Base-by-base conservation (phyloP, 2,888 invertebrate genomes). In the Ceramica pisi region DNA sequence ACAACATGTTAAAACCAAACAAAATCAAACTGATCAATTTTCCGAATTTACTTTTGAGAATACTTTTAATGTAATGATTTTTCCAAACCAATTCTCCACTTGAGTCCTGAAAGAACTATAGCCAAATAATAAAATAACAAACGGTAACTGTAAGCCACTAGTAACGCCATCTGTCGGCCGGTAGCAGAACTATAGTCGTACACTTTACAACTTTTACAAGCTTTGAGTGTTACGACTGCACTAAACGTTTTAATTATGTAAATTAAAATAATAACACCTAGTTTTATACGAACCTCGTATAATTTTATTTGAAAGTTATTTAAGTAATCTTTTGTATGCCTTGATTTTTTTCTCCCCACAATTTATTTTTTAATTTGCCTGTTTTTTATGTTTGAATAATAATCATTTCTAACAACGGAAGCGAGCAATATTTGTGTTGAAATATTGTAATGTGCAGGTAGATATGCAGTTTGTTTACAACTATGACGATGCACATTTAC, bases 101-200 rank as follows among this genome's bases (percentile, higher is more conserved):
- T 60, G n/a, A 55, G 26, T 75, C 67, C 56, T 68, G 59, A 75
- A 83, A 71, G 26, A 60, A 50, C 57, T 78, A 53, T 53, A 55
- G 19, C 48, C 46, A 9, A 69, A 78, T n/a, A n/a, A n/a, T n/a
- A 70, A 65, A 60, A 64, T 50, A 53, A n/a, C 9, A n/a, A 63
- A 61, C 65, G 51, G 64, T 53, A 67, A 72, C 64, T 57, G 71
- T 74, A 31, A 70, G 74, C 62, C 71, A 90, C 90, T 31, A 6
- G 66, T 90, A 82, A 64, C 92, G 95, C 95, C 95, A 95, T 94
- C 95, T 95, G 75, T 89, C 77, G 91, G 74, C 87, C 82, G 89
- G 88, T 95, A 95, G 95, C 95, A 53, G 89, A 89, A 94, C 90
- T 88, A 78, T 12, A 65, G 8, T 59, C 35, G 12, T 59, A 57